A percentile compares a stretch with the other conserved stretches of the same genome.
These are phyloP conservation scores for Myotis brandtii DNA, from an alignment of 2,113 vertebrate genomes.

Conservation along the genomic window DNA sequence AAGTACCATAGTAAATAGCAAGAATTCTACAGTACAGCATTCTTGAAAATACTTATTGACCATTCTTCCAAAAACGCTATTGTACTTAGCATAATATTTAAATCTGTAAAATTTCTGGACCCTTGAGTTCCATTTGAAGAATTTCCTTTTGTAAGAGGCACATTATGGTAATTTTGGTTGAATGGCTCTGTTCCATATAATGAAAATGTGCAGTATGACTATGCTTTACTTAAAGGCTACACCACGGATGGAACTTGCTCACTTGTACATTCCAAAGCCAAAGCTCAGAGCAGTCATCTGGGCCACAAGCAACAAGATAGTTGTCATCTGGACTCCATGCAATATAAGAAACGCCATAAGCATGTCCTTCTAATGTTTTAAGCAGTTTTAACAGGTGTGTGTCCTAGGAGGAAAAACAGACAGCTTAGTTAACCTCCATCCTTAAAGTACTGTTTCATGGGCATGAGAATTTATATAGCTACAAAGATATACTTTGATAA, in stretches of 20 bases:
- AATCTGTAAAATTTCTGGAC: background rate
- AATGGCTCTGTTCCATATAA: background rate
- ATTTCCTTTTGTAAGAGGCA: background rate
- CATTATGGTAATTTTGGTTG: background rate
- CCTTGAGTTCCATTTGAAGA: background rate
- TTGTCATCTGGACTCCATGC: slow-evolving; percentile 98
- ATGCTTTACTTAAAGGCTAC: background rate
- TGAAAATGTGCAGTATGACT: background rate
- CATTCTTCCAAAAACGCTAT: slow-evolving; percentile 26
- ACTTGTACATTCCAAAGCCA: slow-evolving; percentile 99
- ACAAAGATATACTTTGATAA: background rate
- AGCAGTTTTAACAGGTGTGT: slow-evolving; percentile 95
- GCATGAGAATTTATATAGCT: background rate
- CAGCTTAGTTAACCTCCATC: background rate
- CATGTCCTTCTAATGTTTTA: slow-evolving; percentile 97
- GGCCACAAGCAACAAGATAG: slow-evolving; percentile 97
- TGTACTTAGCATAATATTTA: background rate
- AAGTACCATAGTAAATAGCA: background rate
- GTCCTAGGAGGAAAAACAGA: slow-evolving; percentile 87
- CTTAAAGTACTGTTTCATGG: background rate
- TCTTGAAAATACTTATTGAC: background rate
- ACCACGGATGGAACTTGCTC: slow-evolving; percentile 68
- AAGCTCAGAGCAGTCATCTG: slow-evolving; percentile 98
- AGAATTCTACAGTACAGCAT: background rate
- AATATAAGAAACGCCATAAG: slow-evolving; percentile 98